Conservation (phyloP, 2,888 invertebrate species). For the Plusia festucae region DNA sequence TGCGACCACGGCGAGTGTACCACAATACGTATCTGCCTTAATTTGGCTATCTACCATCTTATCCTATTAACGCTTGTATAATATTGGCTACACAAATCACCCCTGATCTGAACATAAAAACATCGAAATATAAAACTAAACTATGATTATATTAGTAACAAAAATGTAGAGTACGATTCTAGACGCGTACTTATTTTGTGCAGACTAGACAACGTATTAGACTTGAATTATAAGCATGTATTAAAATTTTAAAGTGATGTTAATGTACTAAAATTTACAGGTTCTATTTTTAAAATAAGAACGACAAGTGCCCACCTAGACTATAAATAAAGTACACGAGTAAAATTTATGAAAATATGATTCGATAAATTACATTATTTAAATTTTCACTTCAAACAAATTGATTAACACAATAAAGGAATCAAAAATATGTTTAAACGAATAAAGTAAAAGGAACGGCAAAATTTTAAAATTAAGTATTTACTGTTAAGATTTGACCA, state of each 20-base stretch:
- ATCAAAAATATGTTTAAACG: too few relatives aligned
- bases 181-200: not conserved
- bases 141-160: not conserved
- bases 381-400: too few relatives aligned
- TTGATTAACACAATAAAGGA: too few relatives aligned
- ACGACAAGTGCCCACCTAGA: not conserved
- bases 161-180: not conserved
- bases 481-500: not conserved
- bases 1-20: too few relatives aligned
- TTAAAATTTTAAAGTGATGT: not conserved
- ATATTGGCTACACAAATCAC: too few relatives aligned
- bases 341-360: too few relatives aligned
- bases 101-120: too few relatives aligned
- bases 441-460: not conserved
- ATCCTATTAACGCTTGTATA: too few relatives aligned
- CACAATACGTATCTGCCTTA: not conserved
- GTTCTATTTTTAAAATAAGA: not conserved
- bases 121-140: too few relatives aligned
- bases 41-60: not conserved
- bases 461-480: not conserved
- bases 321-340: too few relatives aligned
- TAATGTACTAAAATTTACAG: not conserved
- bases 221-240: not conserved
- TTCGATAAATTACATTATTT: too few relatives aligned
- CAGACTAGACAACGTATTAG: not conserved